phyloP scores from a whole-genome alignment of 2,113 vertebrate species.

The Melanerpes aurifrons region DNA sequence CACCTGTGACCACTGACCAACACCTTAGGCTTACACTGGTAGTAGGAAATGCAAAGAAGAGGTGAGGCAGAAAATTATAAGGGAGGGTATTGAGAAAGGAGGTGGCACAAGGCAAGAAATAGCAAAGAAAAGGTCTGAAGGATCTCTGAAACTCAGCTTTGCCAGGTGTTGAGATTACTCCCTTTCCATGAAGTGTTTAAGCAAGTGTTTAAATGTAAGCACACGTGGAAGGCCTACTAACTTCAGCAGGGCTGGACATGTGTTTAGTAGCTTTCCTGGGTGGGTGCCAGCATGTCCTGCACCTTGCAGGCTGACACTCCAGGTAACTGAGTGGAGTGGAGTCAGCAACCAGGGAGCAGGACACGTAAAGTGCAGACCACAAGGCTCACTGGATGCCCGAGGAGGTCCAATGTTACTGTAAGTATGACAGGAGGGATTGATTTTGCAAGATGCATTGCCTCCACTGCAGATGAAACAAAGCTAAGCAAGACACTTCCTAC shows the following conservation, averaged over 20 bases:
- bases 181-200: conserved; percentile 10
- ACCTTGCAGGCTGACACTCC: background rate
- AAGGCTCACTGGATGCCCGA: background rate
- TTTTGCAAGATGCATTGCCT: background rate
- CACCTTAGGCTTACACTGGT: background rate
- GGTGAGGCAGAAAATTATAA: background rate
- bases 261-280: background rate
- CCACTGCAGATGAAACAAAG: background rate
- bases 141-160: background rate
- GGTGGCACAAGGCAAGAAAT: background rate
- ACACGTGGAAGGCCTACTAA: background rate
- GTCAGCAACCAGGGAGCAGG: background rate
- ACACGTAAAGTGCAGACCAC: conserved; percentile 14
- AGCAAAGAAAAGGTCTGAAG: background rate
- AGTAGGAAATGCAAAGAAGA: background rate
- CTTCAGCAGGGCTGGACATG: background rate
- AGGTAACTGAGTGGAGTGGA: background rate
- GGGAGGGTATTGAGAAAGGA: background rate
- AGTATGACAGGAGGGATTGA: background rate
- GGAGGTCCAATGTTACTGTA: background rate
- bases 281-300: rapidly evolving
- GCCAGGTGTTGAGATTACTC: background rate
- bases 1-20: background rate
- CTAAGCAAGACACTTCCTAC: background rate
- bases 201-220: conserved; percentile 19